A percentile compares a stretch with the other conserved stretches of the same genome.
phyloP scores from a whole-genome alignment of 2,888 invertebrate genomes.

The Chalcosyrphus nemorum region DNA sequence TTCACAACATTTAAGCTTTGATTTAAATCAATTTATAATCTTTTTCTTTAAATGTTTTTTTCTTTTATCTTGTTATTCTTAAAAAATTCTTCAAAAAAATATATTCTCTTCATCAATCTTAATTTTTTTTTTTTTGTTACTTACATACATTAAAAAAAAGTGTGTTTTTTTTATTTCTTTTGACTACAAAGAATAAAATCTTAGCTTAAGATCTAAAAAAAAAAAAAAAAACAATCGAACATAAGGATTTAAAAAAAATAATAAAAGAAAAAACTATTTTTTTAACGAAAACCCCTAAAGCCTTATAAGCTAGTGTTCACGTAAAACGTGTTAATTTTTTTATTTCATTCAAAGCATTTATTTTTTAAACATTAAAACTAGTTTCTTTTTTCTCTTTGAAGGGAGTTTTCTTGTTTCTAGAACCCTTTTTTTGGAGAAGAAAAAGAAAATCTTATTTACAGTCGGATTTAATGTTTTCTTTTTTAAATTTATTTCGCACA shows the following conservation, averaged over 20 bases:
- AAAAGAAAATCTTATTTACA: constrained; percentile 65
- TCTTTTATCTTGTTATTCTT: constrained; percentile 63
- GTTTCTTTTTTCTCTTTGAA: constrained; percentile 35
- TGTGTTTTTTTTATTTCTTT: constrained; percentile 58
- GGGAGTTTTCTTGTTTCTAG: constrained; percentile 12
- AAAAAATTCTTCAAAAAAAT: constrained; percentile 74
- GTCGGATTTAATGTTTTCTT: constrained; percentile 49
- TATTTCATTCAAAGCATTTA: constrained; percentile 61
- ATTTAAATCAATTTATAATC: constrained; percentile 71
- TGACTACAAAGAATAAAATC: constrained; percentile 72
- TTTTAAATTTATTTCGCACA: constrained; percentile 52
- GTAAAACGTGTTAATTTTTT: constrained; percentile 47
- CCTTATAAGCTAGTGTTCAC: constrained; percentile 60
- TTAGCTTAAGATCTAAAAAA: constrained; percentile 59
- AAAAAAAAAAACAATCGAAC: constrained; percentile 18
- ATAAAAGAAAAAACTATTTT: constrained; percentile 26
- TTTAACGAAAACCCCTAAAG: constrained; percentile 62
- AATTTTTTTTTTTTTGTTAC: constrained; percentile 50
- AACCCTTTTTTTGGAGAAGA: constrained; percentile 38
- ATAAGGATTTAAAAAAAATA: constrained; percentile 35
- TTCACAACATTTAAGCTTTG: constrained; percentile 73
- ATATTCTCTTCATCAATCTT: constrained; percentile 72
- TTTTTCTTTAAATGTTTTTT: constrained; percentile 38
- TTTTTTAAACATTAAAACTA: constrained; percentile 56
- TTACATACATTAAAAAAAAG: constrained; percentile 59